Evolutionary conservation across 2,888 invertebrate genomes (phyloP).

Genomic region (Nemurella pictetii): DNA sequence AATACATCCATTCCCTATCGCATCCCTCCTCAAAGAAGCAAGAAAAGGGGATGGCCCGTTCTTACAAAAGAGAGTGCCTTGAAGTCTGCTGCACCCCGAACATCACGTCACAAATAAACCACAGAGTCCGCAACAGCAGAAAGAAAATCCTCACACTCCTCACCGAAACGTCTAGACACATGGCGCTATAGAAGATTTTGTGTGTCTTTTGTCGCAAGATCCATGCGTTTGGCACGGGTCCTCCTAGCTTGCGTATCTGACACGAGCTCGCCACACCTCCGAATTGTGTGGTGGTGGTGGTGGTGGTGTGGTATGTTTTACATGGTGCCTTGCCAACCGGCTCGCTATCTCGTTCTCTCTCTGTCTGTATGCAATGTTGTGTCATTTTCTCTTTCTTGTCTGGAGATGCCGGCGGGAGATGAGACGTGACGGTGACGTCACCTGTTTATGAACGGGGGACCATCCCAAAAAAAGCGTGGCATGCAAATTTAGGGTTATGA

Average conservation of each 20-base stretch:
- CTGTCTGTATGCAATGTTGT: background rate
- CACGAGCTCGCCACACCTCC: background rate
- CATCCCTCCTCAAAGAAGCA: no score
- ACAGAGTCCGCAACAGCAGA: no score
- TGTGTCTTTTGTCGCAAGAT: background rate
- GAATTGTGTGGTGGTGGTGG: background rate
- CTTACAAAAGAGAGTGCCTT: background rate
- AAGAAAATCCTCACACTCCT: background rate
- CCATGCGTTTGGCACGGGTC: background rate
- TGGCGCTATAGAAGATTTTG: background rate
- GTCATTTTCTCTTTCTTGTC: background rate
- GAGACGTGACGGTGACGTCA: background rate
- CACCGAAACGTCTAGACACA: background rate
- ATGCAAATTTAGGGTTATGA: background rate
- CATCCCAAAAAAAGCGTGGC: background rate
- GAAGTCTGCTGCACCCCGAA: background rate
- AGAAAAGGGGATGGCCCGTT: background rate
- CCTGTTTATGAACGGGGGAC: background rate
- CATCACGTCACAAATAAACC: background rate
- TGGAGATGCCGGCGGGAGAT: background rate
- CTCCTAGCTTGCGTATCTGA: background rate
- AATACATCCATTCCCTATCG: no score
- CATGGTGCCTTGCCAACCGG: background rate
- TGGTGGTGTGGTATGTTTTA: background rate
- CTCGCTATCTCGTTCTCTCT: background rate